Evolutionary conservation across 2,888 invertebrate genomes (phyloP).

Genomic region (Zelleria hepariella): DNA sequence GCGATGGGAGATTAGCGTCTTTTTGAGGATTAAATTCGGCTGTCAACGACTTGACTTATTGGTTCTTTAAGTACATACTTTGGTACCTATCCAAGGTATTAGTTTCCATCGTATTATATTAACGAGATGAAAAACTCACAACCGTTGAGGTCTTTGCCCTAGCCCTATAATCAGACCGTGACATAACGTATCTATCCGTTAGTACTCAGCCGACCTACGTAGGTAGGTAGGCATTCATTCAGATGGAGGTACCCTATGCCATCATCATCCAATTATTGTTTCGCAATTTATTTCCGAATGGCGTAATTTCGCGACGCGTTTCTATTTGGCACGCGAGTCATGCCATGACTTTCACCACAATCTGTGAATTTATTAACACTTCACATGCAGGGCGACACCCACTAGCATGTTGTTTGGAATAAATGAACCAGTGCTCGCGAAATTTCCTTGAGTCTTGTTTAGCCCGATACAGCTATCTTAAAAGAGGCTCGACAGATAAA

Average conservation of each 20-base stretch:
- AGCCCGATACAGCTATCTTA: too few relatives aligned
- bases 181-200: background rate
- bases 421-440: too few relatives aligned
- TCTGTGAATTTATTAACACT: background rate
- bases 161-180: conserved; percentile 5
- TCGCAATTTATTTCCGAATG: background rate
- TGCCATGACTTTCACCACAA: background rate
- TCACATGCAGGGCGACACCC: background rate
- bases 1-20: background rate
- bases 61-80: background rate
- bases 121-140: conserved; percentile 21
- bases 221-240: background rate
- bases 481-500: background rate
- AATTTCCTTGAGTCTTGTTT: too few relatives aligned
- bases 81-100: background rate
- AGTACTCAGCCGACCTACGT: background rate
- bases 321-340: background rate
- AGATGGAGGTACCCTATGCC: background rate
- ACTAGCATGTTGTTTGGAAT: too few relatives aligned
- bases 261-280: background rate
- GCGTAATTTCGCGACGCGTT: background rate
- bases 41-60: background rate
- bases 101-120: conserved; percentile 25
- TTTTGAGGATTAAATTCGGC: background rate
- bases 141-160: conserved; percentile 7